Evolutionary conservation across 2,113 vertebrate species (phyloP), one percentile per base, ranked within the genome.

Genomic region (Malurus alboscapulatus): DNA sequence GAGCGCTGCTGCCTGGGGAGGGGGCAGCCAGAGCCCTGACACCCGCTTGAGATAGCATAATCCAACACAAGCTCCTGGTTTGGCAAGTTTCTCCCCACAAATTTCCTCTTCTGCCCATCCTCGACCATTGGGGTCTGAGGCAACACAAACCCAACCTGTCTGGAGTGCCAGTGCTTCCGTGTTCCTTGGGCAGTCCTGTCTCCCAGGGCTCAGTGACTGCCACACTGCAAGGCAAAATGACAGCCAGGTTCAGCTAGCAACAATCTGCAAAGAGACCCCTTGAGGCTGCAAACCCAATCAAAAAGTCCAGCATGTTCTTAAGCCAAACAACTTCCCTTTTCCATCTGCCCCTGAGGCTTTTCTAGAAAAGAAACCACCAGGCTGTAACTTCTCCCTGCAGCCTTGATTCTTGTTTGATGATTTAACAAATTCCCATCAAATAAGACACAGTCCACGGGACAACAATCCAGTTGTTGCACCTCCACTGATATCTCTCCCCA

Each of bases 111-210:
- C 55, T 34, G 14, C 26, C n/a, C 8, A n/a, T 83, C 34, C 45
- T 79, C 0, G 0, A 20, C 44, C 77, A 17, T 0, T 44, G 51
- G 17, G 8, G 12, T 26, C 34, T 22, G 34, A 67, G 15, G 50
- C n/a, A 73, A 40, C 14, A 45, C 1, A 6, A 81, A 62, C 14
- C 32, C 55, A 74, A 2, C 2, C 38, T 57, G 45, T 80, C 25
- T 45, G n/a, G 36, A 77, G 17, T 14, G 51, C 24, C 57, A 77
- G 59, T 40, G 48, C 57, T 82, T 42, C 72, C 53, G 26, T 78
- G n/a, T 22, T 57, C 22, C 53, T 51, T 34, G 53, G 36, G 38
- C 34, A 71, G 38, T 47, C 1, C 1, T 34, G 22, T 63, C 62
- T 75, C 53, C 34, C 2, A 1, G 29, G 44, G 32, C 44, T 55